Evolutionary conservation across 2,113 vertebrate genomes (phyloP).

Genomic region (Mellivora capensis): DNA sequence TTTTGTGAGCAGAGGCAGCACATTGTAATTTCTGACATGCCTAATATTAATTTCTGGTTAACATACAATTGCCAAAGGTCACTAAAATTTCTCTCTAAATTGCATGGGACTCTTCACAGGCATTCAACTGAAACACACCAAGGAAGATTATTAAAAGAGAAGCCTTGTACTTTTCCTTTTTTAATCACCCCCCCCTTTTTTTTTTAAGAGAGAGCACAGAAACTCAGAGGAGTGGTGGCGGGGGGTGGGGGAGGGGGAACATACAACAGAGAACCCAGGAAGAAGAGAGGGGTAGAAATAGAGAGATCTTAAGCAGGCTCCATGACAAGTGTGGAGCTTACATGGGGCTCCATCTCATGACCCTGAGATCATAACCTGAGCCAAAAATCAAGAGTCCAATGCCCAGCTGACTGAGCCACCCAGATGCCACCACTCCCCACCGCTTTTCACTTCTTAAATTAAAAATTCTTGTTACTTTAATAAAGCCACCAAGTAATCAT

Average conservation of each 20-base stretch:
- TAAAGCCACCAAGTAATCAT: not conserved
- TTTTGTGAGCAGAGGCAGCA: not conserved
- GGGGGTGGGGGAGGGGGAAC: accelerated
- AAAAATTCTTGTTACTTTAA: not conserved
- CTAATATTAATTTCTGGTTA: not conserved
- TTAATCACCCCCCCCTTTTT: not conserved
- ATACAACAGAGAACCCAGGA: not conserved
- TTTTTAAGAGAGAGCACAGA: not conserved
- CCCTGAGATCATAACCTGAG: too few relatives aligned
- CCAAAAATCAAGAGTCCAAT: not conserved
- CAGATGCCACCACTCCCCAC: too few relatives aligned
- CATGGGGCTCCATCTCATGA: not conserved
- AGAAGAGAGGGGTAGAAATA: too few relatives aligned
- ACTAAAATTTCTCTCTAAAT: not conserved
- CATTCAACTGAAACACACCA: not conserved
- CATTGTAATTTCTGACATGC: not conserved
- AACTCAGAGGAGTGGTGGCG: too few relatives aligned
- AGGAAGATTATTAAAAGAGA: not conserved
- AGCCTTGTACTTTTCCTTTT: not conserved
- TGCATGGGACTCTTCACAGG: not conserved
- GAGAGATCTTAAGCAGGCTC: not conserved
- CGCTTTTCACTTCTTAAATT: not conserved
- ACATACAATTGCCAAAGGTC: not conserved
- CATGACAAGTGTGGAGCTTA: not conserved
- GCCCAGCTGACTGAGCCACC: not conserved